Percentiles rank a stretch among this genome's conserved stretches.
phyloP scores from a whole-genome alignment of 2,113 vertebrate genomes.

The Typhlomys cinereus region DNA sequence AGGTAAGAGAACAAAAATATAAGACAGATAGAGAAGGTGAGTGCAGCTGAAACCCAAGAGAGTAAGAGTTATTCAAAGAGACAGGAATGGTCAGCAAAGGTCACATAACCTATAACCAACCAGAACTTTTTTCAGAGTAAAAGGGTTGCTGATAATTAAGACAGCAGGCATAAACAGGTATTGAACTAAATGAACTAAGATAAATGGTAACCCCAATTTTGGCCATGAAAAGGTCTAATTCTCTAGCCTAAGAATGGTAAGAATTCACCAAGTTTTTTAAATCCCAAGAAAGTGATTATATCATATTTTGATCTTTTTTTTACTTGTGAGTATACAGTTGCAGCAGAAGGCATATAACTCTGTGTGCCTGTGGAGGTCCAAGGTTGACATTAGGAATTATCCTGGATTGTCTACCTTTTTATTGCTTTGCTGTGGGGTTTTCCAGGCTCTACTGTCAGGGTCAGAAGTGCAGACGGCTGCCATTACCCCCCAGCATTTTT shows the following conservation, averaged over 20 bases:
- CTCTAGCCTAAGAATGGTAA: constrained; percentile 1
- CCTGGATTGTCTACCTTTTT: too few species aligned
- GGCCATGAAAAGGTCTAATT: constrained; percentile 36
- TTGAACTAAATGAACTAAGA: not conserved
- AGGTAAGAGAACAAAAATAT: constrained; percentile 34
- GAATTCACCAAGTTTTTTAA: constrained; percentile 47
- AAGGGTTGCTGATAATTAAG: constrained; percentile 20
- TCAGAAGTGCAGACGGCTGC: too few species aligned
- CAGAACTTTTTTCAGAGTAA: constrained; percentile 30
- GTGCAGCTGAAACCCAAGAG: not conserved
- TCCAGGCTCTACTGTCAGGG: too few species aligned
- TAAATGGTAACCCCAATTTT: constrained; percentile 29
- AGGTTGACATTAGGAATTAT: too few species aligned
- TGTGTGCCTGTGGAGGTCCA: too few species aligned
- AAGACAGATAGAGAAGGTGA: not conserved
- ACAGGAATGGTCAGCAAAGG: not conserved
- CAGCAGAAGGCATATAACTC: too few species aligned
- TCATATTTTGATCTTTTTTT: constrained; percentile 15
- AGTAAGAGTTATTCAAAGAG: not conserved
- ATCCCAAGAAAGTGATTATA: not conserved
- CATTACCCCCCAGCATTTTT: too few species aligned
- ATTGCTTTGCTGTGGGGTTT: too few species aligned
- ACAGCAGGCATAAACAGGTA: not conserved
- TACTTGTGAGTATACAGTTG: too few species aligned
- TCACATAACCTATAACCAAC: not conserved